These are phyloP conservation scores for Pristionchus japonicus DNA, from an alignment of 2,888 invertebrate genomes.

Conservation along the genomic window DNA sequence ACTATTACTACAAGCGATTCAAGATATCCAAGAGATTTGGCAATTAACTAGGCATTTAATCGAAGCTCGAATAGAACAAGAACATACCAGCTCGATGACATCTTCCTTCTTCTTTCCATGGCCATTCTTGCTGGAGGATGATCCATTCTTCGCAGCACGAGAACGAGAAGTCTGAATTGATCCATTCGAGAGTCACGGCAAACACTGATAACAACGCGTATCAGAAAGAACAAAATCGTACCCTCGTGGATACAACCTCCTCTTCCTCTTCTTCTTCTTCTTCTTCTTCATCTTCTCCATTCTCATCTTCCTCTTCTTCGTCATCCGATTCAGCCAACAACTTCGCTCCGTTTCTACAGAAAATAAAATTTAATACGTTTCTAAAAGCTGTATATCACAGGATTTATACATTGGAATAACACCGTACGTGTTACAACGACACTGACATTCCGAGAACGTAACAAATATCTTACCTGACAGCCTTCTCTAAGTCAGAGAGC, in stretches of 20 bases:
- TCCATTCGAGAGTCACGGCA: too few species aligned
- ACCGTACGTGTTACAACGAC: too few species aligned
- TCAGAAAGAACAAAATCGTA: not conserved
- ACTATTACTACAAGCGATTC: not conserved
- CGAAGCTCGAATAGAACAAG: too few species aligned
- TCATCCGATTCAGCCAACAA: not conserved
- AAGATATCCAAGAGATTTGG: not conserved
- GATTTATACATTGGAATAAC: too few species aligned
- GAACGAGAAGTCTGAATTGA: not conserved
- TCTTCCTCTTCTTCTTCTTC: slow-evolving; percentile 34
- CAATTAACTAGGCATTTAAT: not conserved
- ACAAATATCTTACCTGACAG: too few species aligned
- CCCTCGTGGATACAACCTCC: not conserved
- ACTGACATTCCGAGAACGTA: too few species aligned
- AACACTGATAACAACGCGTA: too few species aligned
- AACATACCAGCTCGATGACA: not conserved
- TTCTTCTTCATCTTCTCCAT: not conserved
- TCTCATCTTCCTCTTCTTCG: slow-evolving; percentile 30
- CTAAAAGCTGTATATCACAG: too few species aligned
- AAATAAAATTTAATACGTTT: not conserved
- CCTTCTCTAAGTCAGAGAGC: not conserved
- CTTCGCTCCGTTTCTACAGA: not conserved
- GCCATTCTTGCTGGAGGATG: slow-evolving; percentile 15
- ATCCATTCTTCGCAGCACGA: slow-evolving; percentile 26
- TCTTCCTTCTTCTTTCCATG: not conserved